Conservation (phyloP, 2,888 invertebrate genomes). For the Ochropacha duplaris region DNA sequence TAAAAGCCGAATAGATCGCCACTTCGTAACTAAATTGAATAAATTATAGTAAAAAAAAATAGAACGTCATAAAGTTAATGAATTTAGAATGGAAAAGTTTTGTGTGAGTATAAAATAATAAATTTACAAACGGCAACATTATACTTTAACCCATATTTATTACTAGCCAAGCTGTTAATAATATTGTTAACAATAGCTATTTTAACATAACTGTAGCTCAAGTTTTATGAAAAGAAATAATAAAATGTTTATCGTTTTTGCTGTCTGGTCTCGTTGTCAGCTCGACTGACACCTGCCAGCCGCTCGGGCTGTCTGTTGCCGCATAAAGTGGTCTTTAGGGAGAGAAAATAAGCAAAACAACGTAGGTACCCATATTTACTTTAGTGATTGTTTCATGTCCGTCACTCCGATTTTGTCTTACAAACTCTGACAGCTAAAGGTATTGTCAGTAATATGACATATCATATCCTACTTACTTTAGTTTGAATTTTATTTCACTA, state of each 20-base stretch:
- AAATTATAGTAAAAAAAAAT: too few species aligned
- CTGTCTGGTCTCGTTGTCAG: conserved; percentile 4
- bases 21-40: too few species aligned
- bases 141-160: too few species aligned
- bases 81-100: too few species aligned
- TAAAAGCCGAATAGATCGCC: too few species aligned
- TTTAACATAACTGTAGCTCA: not conserved
- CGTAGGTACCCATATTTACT: not conserved
- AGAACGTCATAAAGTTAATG: too few species aligned
- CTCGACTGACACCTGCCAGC: conserved; percentile 5
- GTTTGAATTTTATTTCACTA: too few species aligned
- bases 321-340: conserved; percentile 2
- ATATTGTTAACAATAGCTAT: not conserved
- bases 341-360: not conserved
- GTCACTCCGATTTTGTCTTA: not conserved
- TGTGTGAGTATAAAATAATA: not conserved
- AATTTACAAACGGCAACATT: too few species aligned
- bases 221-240: not conserved
- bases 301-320: conserved; percentile 1
- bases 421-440: not conserved
- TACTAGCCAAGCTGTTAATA: not conserved
- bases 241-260: conserved; percentile 1
- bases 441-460: not conserved
- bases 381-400: not conserved
- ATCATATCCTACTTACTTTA: not conserved